Evolutionary conservation across 2,113 vertebrate species (phyloP).

Genomic region (Turnix velox): DNA sequence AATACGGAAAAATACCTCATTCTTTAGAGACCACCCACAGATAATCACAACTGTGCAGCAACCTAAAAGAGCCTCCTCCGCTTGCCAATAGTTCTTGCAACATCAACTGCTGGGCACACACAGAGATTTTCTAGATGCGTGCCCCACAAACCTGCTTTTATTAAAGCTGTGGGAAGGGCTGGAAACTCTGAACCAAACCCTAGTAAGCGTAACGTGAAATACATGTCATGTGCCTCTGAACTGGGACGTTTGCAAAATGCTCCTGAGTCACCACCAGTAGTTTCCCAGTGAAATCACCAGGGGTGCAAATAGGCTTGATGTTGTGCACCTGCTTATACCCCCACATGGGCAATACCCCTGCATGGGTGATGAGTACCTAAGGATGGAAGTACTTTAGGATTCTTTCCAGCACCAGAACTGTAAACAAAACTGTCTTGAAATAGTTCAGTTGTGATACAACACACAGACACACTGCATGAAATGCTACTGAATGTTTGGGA

Average conservation of each 20-base stretch:
- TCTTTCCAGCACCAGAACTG: not conserved
- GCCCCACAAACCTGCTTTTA: not conserved
- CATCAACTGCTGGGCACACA: not conserved
- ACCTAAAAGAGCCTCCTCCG: accelerated
- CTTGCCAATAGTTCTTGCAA: not conserved
- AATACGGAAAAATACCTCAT: not conserved
- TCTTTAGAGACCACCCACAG: not conserved
- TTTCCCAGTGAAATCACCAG: not conserved
- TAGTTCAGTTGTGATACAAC: not conserved
- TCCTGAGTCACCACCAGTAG: not conserved
- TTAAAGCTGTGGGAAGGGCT: not conserved
- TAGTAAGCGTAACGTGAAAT: not conserved
- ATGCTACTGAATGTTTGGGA: not conserved
- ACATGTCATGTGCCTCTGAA: not conserved
- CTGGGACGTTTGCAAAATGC: not conserved
- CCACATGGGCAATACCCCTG: not conserved
- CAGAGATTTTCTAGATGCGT: not conserved
- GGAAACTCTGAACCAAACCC: not conserved
- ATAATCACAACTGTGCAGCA: not conserved
- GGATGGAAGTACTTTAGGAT: not conserved
- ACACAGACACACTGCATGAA: not conserved
- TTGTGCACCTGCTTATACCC: not conserved
- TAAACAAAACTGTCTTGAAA: not conserved
- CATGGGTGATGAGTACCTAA: not conserved
- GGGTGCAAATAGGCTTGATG: not conserved